Evolutionary conservation across 2,797 vertebrate genomes (phyloP).

Genomic region (Anisognathus igniventris): DNA sequence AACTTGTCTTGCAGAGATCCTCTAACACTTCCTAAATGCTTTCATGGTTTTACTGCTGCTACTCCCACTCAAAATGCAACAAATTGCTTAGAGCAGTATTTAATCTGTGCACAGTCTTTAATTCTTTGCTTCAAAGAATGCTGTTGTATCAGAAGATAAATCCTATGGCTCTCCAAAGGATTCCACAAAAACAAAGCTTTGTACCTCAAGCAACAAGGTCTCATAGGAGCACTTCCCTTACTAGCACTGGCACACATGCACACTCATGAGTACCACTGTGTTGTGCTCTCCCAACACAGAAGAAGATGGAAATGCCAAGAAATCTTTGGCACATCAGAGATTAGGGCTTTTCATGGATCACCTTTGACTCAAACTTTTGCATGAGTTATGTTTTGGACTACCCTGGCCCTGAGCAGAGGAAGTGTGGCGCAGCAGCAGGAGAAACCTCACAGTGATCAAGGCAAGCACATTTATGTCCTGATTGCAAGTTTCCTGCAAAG

Average conservation of each 20-base stretch:
- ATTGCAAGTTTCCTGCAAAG: not conserved
- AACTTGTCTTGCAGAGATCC: not conserved
- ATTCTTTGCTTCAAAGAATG: not conserved
- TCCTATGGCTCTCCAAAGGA: not conserved
- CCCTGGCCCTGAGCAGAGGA: not conserved
- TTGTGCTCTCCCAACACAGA: not conserved
- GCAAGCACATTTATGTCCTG: not conserved
- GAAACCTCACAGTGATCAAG: not conserved
- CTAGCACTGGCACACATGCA: rapidly evolving
- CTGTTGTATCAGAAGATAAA: not conserved
- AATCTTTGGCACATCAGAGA: not conserved
- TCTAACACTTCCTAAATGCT: not conserved
- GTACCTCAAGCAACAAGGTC: not conserved
- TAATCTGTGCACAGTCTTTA: not conserved
- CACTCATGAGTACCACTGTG: not conserved
- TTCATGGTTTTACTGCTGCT: not conserved
- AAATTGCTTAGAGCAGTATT: not conserved
- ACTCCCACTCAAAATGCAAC: not conserved
- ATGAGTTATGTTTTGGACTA: not conserved
- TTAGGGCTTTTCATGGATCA: not conserved
- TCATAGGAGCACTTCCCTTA: not conserved
- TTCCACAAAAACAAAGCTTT: not conserved
- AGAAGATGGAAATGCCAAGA: not conserved
- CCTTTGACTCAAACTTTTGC: not conserved
- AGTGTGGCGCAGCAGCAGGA: not conserved